Percentiles rank a stretch among this genome's conserved stretches.
Evolutionary conservation across 2,888 invertebrate genomes (phyloP).

Genomic region (Drosophila phalerata): DNA sequence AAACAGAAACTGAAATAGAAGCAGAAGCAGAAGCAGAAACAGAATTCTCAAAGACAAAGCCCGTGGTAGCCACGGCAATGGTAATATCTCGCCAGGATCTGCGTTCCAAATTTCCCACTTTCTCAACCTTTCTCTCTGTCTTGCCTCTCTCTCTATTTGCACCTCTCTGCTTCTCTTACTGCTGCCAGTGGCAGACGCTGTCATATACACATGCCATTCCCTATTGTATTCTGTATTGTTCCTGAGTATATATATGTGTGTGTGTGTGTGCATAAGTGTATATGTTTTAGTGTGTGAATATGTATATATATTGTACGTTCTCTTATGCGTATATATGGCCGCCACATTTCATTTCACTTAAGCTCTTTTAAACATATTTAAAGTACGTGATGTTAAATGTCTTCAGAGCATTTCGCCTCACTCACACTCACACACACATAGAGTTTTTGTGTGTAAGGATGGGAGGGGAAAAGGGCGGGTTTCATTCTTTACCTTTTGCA

Average conservation of each 20-base stretch:
- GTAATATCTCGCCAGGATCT: constrained; percentile 32
- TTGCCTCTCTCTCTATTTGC: neutral
- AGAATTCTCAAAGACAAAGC: constrained; percentile 29
- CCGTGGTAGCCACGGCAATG: constrained; percentile 25
- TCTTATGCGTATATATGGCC: constrained; percentile 20
- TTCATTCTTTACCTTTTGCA: constrained; percentile 64
- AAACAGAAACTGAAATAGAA: constrained; percentile 15
- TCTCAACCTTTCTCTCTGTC: neutral
- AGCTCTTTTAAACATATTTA: constrained; percentile 80
- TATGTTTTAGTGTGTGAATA: constrained; percentile 22
- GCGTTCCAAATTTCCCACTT: constrained; percentile 1
- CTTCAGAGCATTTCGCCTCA: constrained; percentile 63
- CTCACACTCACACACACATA: constrained; percentile 21
- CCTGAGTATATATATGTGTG: neutral
- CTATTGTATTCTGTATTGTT: constrained; percentile 22
- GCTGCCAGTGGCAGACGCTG: constrained; percentile 55
- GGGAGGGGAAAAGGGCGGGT: neutral
- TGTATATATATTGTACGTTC: constrained; percentile 23
- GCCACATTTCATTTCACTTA: constrained; percentile 74
- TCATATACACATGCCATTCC: constrained; percentile 45
- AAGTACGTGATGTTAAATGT: constrained; percentile 79
- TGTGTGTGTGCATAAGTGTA: constrained; percentile 10
- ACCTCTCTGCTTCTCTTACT: neutral
- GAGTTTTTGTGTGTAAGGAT: constrained; percentile 10
- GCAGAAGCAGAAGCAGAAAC: constrained; percentile 17